Base-by-base conservation (phyloP, 2,797 vertebrate species). In the Myoxocephalus aenaeus region DNA sequence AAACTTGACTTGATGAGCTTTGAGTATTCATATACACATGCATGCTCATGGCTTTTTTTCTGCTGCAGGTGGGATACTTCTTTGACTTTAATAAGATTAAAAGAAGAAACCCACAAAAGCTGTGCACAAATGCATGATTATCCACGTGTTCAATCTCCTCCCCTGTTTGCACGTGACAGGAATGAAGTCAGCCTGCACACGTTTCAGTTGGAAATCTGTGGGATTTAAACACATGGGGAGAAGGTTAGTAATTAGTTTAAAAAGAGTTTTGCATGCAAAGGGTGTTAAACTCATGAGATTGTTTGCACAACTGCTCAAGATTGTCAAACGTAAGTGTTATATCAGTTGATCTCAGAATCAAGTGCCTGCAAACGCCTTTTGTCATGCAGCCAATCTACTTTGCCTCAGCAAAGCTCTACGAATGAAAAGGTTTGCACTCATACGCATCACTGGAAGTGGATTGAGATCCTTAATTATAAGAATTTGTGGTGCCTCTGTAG, bases 401-500 rank as follows among this genome's bases (percentile, higher is more conserved):
- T 61, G 22, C 53, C 81, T 65, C 85, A 84, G 82, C 75, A 64
- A 81, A 64, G 57, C 53, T 75, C 66, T 76, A 69, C 48, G 8
- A 65, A 81, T 89, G 64, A 79, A 79, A 72, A 79, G 46, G 36
- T 77, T 80, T 79, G 67, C 69, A 7, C 51, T 75, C 42, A 36
- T 13, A 29, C 56, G 62, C n/a, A 76, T 75, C 20, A 58, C 46
- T 73, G 58, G 40, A 27, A 56, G 54, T 13, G 40, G 27, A 18
- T 34, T 50, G 42, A 46, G 53, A 56, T 80, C 40, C 54, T 82
- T 84, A 73, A 89, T 87, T 82, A 86, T 56, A 64, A 73, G 14
- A 81, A 84, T 85, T 80, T 79, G 20, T 78, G 50, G 22, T 61
- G 64, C 71, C 56, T 83, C 65, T 70, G 29, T 61, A 36, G 69